Conservation (phyloP, 2,888 invertebrate species). For the Gortyna flavago region DNA sequence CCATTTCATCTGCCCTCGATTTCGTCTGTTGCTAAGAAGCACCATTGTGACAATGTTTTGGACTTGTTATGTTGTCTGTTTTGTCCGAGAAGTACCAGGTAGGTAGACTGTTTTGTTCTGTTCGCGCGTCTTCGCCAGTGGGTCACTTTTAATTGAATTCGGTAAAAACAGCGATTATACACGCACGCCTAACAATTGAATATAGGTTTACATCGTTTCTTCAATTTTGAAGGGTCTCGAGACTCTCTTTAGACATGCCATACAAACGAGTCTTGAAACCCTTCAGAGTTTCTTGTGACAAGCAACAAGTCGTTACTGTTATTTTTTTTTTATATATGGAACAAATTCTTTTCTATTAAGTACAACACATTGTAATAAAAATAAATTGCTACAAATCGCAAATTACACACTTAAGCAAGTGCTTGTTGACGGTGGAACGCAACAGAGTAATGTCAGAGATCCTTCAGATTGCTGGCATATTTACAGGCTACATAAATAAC, state of each 20-base stretch:
- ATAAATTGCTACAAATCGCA: constrained; percentile 35
- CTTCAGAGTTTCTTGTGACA: constrained; percentile 14
- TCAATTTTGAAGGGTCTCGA: constrained; percentile 49
- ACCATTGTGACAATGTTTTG: constrained; percentile 71
- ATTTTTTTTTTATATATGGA: constrained; percentile 32
- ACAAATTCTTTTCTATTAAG: constrained; percentile 20
- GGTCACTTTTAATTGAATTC: constrained; percentile 89
- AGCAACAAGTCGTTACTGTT: constrained; percentile 11
- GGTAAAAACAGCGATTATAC: constrained; percentile 85
- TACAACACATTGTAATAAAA: constrained; percentile 11
- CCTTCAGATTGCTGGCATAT: constrained; percentile 56
- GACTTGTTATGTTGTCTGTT: constrained; percentile 69
- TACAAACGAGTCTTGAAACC: background rate
- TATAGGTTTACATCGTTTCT: constrained; percentile 72
- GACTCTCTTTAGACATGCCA: constrained; percentile 22
- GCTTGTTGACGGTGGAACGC: constrained; percentile 35
- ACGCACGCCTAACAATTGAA: constrained; percentile 84
- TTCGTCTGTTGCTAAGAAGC: constrained; percentile 57
- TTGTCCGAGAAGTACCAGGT: constrained; percentile 62
- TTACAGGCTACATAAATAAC: constrained; percentile 55
- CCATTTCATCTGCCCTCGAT: constrained; percentile 67
- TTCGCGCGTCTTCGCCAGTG: constrained; percentile 75
- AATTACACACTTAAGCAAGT: constrained; percentile 48
- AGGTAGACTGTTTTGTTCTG: constrained; percentile 74
- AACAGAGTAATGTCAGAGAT: constrained; percentile 54